Conservation (phyloP, 2,797 vertebrate genomes). For the Mycteria americana region DNA sequence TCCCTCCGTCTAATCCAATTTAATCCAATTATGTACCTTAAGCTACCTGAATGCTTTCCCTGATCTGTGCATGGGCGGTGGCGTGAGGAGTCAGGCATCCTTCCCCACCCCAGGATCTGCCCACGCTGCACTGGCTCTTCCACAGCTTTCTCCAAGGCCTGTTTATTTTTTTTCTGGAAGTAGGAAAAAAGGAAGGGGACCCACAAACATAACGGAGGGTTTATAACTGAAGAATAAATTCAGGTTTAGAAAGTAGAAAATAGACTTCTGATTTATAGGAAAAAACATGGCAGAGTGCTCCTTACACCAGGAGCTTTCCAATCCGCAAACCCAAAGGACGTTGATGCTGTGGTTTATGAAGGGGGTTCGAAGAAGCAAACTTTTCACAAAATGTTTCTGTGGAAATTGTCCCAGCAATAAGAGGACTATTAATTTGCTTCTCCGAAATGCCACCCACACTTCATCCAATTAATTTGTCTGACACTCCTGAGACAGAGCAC, state of each 20-base stretch:
- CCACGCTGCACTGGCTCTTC: not conserved
- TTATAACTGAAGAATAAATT: not conserved
- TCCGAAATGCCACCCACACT: not conserved
- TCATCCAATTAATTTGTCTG: not conserved
- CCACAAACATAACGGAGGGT: not conserved
- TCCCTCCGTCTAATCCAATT: not conserved
- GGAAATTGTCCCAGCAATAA: not conserved
- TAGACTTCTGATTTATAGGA: not conserved
- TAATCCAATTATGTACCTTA: not conserved
- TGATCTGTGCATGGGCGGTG: not conserved
- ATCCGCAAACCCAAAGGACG: not conserved
- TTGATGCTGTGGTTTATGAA: not conserved
- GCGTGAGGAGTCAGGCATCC: not conserved
- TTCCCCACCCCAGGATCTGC: not conserved
- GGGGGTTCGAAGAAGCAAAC: not conserved
- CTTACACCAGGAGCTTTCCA: not conserved
- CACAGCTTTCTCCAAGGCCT: not conserved
- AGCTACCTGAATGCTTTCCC: not conserved
- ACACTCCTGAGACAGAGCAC: not conserved
- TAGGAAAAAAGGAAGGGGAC: not conserved
- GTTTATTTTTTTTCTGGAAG: not conserved
- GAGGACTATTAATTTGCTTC: not conserved
- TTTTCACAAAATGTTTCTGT: not conserved
- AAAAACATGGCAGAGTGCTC: not conserved
- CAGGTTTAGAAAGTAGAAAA: not conserved